These are phyloP conservation scores for Piaya cayana DNA, from an alignment of 2,113 vertebrate genomes.

Conservation along the genomic window DNA sequence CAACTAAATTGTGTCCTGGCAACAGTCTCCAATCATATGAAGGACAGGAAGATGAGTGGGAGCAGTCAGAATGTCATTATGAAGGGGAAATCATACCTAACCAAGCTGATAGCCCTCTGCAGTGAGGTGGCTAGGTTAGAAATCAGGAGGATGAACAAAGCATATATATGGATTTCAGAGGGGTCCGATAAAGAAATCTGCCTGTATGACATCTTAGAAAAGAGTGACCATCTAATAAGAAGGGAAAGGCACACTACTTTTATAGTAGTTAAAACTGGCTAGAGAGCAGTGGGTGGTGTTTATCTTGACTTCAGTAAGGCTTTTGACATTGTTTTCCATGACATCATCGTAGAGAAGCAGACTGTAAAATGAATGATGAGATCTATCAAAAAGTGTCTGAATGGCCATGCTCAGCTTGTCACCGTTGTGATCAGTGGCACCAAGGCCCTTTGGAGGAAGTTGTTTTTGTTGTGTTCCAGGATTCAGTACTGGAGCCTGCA, in stretches of 20 bases:
- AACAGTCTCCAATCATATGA: rapidly evolving
- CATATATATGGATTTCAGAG: not conserved
- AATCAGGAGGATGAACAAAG: rapidly evolving
- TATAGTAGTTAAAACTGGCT: not conserved
- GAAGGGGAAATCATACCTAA: not conserved
- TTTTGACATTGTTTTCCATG: not conserved
- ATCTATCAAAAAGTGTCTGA: not conserved
- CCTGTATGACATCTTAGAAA: not conserved
- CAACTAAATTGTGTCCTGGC: not conserved
- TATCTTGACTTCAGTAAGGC: not conserved
- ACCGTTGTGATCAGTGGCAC: not conserved
- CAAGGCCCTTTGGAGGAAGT: not conserved
- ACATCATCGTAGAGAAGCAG: not conserved
- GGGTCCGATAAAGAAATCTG: not conserved
- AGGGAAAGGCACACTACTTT: not conserved
- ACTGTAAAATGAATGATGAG: not conserved
- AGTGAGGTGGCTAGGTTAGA: not conserved
- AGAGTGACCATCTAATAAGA: not conserved
- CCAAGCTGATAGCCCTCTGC: not conserved
- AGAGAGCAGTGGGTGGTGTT: not conserved
- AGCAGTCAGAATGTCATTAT: not conserved
- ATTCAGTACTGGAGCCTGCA: not conserved
- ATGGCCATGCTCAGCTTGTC: rapidly evolving
- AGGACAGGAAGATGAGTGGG: not conserved
- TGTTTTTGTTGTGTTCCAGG: rapidly evolving